phyloP scores from a whole-genome alignment of 92 coral and sea anemone genomes.

The Virgularia gustaviana region DNA sequence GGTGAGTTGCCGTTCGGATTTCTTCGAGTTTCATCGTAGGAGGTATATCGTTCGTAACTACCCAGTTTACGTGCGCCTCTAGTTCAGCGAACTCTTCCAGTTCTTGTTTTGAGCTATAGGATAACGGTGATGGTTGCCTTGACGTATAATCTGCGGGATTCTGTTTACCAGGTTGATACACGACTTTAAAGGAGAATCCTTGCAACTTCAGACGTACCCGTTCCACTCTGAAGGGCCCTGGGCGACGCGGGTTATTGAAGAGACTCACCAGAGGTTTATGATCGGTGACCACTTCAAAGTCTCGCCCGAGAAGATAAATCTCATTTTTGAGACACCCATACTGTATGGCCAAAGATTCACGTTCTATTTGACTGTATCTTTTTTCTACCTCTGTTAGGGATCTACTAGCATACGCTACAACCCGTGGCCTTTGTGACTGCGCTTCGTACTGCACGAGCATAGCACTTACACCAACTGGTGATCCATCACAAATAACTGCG shows the following conservation, averaged over 20 bases:
- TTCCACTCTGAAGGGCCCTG: slow-evolving; percentile 12
- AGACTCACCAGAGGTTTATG: slow-evolving; percentile 12
- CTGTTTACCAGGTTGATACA: not conserved
- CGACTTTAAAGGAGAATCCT: slow-evolving; percentile 7
- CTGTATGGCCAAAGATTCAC: not conserved
- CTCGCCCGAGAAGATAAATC: slow-evolving; percentile 3
- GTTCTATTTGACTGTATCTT: slow-evolving; percentile 14
- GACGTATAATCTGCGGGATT: slow-evolving; percentile 21
- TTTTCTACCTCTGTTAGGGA: not conserved
- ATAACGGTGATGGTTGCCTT: slow-evolving; percentile 14
- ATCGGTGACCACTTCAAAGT: slow-evolving; percentile 1
- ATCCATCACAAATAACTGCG: not conserved
- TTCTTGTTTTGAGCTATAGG: slow-evolving; percentile 1
- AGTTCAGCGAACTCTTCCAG: slow-evolving; percentile 5
- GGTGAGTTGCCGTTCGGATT: slow-evolving; percentile 10
- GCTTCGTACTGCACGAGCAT: not conserved
- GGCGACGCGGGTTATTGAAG: slow-evolving; percentile 10
- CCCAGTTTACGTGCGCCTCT: slow-evolving; percentile 19
- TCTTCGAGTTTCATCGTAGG: not conserved
- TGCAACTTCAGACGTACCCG: slow-evolving; percentile 16
- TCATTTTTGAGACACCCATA: not conserved
- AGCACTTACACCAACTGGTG: not conserved
- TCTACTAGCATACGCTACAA: not conserved
- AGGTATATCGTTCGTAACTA: slow-evolving; percentile 1
- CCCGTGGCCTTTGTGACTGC: not conserved